Evolutionary conservation across 2,797 vertebrate species (phyloP), one percentile per base, ranked within the genome.

Genomic region (Echiichthys vipera): DNA sequence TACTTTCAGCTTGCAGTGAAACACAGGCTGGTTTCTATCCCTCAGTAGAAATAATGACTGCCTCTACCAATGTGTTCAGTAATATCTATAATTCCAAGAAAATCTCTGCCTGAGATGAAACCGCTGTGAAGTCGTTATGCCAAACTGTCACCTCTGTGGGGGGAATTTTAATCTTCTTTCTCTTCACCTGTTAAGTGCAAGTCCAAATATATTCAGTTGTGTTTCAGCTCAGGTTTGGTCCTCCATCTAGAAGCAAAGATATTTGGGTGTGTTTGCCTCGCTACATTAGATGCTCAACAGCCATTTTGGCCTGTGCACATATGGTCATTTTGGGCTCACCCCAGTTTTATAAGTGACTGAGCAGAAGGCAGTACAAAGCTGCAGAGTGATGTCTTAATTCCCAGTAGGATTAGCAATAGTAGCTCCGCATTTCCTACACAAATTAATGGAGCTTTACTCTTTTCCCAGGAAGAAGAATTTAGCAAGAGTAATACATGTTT

Each of bases 31-130:
- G 58, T 76, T 76, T 74, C 30, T 36, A 43, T 67, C 17, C 4
- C 39, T 57, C 54, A 43, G 1, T 9, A 87, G 59, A 82, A 75
- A 71, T 82, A 80, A 81, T 76, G 54, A 87, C 74, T 71, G 59
- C 55, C 70, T 74, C 71, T 39, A 54, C 53, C 9, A 3, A 66
- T 63, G 78, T 56, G 58, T 61, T 71, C 65, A 61, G 67, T 71
- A 53, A 77, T 65, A 74, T 71, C 68, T 66, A 39, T 50, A 62
- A 68, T 74, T 56, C 40, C 74, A 67, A 61, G 64, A 77, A 79
- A 54, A 65, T 56, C 56, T 80, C 74, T 65, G 59, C 24, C 37
- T 12, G 61, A 70, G 62, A 77, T 72, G 62, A 77, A 80, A 73
- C 56, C n/a, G 50, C 51, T 63, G 67, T 36, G 34, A 64, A 78